These are phyloP conservation scores for Trachelus tabidus DNA, from an alignment of 2,888 invertebrate species.

Conservation along the genomic window DNA sequence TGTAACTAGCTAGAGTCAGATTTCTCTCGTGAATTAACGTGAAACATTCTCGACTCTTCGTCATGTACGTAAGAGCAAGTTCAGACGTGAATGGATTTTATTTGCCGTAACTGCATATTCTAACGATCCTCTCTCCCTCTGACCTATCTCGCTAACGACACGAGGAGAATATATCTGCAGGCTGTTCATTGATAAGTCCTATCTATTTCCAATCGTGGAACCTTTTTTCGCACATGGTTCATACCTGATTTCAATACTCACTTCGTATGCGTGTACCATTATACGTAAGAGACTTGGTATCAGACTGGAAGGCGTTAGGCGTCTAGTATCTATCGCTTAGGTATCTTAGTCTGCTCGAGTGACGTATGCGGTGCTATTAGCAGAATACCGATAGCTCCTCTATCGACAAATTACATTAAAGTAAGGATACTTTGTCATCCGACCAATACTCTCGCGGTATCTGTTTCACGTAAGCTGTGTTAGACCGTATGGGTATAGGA, in stretches of 20 bases:
- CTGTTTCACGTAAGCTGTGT: constrained; percentile 8
- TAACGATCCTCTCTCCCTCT: not conserved
- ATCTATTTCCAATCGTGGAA: not conserved
- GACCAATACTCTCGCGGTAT: constrained; percentile 31
- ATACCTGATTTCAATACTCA: not conserved
- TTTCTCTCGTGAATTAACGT: not conserved
- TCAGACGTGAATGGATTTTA: not conserved
- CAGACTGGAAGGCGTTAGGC: not conserved
- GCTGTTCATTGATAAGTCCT: not conserved
- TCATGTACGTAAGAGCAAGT: not conserved
- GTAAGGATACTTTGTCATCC: constrained; percentile 32
- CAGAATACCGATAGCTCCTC: constrained; percentile 29
- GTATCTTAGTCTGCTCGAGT: not conserved
- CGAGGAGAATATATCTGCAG: not conserved
- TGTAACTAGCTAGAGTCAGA: not conserved
- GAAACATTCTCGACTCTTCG: not conserved
- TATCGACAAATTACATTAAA: constrained; percentile 48
- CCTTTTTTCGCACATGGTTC: not conserved
- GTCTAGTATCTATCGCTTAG: not conserved
- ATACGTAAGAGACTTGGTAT: not conserved
- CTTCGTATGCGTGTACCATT: not conserved
- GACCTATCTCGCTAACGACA: not conserved
- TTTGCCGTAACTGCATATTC: not conserved
- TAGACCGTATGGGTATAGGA: not conserved
- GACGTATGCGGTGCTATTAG: not conserved